Evolutionary conservation across 2,113 vertebrate genomes (phyloP).

Genomic region (Plecotus auritus): DNA sequence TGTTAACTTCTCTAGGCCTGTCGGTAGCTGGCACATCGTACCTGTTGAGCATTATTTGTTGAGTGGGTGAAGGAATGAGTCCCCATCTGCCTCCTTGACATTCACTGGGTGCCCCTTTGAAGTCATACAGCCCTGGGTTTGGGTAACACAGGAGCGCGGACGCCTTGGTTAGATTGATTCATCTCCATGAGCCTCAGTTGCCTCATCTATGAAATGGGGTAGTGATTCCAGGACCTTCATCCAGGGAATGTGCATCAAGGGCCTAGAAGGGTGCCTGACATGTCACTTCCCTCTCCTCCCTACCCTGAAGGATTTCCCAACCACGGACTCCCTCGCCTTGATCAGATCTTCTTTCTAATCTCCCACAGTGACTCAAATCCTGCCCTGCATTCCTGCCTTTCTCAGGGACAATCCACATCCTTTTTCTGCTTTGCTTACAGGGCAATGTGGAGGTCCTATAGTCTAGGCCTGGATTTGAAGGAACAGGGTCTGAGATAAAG

Average conservation of each 20-base stretch:
- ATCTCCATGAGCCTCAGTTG: neutral
- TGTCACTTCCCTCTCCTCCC: neutral
- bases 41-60: neutral
- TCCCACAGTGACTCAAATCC: no score
- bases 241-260: neutral
- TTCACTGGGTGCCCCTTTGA: neutral
- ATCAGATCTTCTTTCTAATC: neutral
- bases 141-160: neutral
- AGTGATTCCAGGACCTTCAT: neutral
- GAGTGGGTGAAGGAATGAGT: neutral
- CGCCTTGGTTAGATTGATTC: neutral
- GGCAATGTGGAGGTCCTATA: neutral
- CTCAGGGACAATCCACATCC: neutral
- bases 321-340: neutral
- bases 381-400: neutral
- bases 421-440: neutral
- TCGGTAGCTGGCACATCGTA: neutral
- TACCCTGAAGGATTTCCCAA: neutral
- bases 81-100: neutral
- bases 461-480: neutral
- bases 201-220: neutral
- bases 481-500: neutral
- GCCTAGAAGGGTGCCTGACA: rapidly evolving
- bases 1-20: neutral
- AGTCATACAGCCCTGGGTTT: neutral